These are phyloP conservation scores for Villa cingulata DNA, from an alignment of 2,888 invertebrate species.

Conservation along the genomic window DNA sequence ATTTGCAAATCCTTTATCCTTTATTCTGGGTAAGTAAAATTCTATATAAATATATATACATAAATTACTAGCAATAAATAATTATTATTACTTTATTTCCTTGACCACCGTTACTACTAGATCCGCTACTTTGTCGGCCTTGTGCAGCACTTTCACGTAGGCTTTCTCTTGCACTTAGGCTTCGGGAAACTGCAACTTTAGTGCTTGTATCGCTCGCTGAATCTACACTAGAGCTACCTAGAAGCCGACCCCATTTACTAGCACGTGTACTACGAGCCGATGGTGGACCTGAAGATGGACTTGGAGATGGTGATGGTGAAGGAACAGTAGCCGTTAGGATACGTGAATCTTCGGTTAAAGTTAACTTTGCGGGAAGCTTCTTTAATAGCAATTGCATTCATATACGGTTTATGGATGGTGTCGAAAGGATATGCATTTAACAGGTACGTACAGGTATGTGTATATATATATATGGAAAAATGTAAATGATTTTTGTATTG, in stretches of 20 bases:
- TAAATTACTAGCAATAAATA: neutral
- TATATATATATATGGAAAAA: too few relatives aligned
- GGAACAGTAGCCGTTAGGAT: slow-evolving; percentile 31
- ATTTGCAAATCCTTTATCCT: too few relatives aligned
- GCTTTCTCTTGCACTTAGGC: slow-evolving; percentile 43
- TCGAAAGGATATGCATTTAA: neutral
- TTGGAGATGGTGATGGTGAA: slow-evolving; percentile 35
- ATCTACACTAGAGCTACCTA: slow-evolving; percentile 66
- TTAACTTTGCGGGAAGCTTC: slow-evolving; percentile 37
- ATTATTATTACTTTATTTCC: slow-evolving; percentile 37
- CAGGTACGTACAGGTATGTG: too few relatives aligned
- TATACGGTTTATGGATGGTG: neutral
- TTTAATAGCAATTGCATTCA: slow-evolving; percentile 19
- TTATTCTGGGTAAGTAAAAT: neutral
- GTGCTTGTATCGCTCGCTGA: slow-evolving; percentile 50
- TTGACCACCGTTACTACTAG: slow-evolving; percentile 38
- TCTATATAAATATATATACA: too few relatives aligned
- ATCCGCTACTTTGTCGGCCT: slow-evolving; percentile 36
- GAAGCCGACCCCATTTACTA: slow-evolving; percentile 71
- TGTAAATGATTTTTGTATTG: too few relatives aligned
- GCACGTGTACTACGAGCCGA: slow-evolving; percentile 41
- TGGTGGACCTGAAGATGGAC: slow-evolving; percentile 38
- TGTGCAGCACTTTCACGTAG: slow-evolving; percentile 35
- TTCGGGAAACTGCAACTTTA: slow-evolving; percentile 42
- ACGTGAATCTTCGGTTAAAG: slow-evolving; percentile 37